A percentile compares a stretch with the other conserved stretches of the same genome.
These are phyloP conservation scores for Melanerpes aurifrons DNA, from an alignment of 2,113 vertebrate genomes.

Conservation along the genomic window DNA sequence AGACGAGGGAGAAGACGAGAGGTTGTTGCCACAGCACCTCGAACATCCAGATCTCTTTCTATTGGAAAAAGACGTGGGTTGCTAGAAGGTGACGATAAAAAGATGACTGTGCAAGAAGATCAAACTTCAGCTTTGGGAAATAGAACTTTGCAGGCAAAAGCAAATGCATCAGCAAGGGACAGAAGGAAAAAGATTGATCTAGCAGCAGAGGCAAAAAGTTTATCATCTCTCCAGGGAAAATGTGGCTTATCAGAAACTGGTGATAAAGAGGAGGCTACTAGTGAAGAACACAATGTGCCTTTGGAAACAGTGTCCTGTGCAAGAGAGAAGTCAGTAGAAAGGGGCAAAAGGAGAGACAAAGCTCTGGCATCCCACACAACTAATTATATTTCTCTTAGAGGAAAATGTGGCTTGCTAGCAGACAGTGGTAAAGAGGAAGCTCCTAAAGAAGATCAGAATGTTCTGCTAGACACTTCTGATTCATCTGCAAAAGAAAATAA, in stretches of 20 bases:
- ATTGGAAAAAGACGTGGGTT: background rate
- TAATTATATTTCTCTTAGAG: background rate
- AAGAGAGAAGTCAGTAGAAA: background rate
- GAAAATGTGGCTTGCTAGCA: fast-evolving
- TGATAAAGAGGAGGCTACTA: background rate
- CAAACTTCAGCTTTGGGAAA: constrained; percentile 3
- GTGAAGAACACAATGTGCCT: background rate
- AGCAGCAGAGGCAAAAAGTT: background rate
- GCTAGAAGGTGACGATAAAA: background rate
- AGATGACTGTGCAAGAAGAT: background rate
- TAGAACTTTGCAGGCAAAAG: background rate
- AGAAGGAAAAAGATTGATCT: background rate
- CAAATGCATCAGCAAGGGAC: background rate
- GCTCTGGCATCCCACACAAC: background rate
- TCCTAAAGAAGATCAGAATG: background rate
- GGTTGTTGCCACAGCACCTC: background rate
- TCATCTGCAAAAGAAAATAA: background rate
- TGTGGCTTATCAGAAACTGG: background rate
- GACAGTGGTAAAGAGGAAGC: background rate
- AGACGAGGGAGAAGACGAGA: background rate
- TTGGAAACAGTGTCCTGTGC: background rate
- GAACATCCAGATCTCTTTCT: background rate
- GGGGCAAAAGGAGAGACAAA: constrained; percentile 17
- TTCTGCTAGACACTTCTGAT: background rate
- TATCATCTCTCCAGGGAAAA: background rate